phyloP scores from a whole-genome alignment of 2,888 invertebrate genomes.

The Minunthozetes semirufus region DNA sequence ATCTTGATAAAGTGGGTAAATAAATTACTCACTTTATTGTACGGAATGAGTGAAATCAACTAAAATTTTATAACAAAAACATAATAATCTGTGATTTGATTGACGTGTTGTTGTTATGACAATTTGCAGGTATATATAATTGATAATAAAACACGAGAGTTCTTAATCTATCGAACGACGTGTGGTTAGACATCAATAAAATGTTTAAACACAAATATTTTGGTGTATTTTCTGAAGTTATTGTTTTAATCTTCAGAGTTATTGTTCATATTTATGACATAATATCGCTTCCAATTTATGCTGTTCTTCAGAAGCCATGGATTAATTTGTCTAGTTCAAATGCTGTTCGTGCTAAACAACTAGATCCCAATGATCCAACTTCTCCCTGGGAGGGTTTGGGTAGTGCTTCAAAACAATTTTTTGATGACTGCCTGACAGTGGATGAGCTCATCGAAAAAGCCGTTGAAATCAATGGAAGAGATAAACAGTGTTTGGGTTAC shows the following conservation, averaged over 20 bases:
- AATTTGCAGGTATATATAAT: no score
- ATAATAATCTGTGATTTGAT: no score
- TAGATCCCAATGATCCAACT: conserved; percentile 16
- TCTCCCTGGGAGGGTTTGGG: not conserved
- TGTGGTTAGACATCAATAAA: not conserved
- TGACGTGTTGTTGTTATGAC: no score
- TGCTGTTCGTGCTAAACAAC: not conserved
- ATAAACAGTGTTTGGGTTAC: conserved; percentile 75
- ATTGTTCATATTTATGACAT: conserved; percentile 71
- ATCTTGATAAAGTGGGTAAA: no score
- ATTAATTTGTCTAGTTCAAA: conserved; percentile 47
- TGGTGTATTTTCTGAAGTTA: not conserved
- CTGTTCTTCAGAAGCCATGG: conserved; percentile 80
- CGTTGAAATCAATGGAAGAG: conserved; percentile 53
- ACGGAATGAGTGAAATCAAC: no score
- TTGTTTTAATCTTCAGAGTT: conserved; percentile 38
- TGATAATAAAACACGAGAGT: no score
- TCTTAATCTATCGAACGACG: no score
- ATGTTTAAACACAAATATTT: not conserved
- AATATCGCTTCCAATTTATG: conserved; percentile 81
- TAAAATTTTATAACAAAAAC: no score
- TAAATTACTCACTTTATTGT: no score
- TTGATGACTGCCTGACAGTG: conserved; percentile 27
- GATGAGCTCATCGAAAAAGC: conserved; percentile 26
- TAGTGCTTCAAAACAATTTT: conserved; percentile 24